Percentiles rank a stretch among this genome's conserved stretches.
Evolutionary conservation across 2,888 invertebrate genomes (phyloP).

Genomic region (Teleiodes luculella): DNA sequence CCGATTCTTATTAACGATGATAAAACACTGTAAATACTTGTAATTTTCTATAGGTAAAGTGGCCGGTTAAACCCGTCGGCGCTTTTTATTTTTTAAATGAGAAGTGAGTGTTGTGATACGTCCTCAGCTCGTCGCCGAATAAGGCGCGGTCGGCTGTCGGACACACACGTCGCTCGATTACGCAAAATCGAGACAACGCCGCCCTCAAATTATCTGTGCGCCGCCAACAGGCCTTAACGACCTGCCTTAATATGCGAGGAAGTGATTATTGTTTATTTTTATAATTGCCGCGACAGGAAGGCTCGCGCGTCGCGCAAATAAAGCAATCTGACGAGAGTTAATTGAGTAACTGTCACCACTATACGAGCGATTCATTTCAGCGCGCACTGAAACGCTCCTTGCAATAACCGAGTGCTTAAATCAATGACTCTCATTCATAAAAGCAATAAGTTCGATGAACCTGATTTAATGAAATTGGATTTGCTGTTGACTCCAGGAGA

Average conservation of each 20-base stretch:
- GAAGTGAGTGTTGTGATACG: slow-evolving; percentile 8
- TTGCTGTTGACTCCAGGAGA: not conserved
- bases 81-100: slow-evolving; percentile 24
- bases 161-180: slow-evolving; percentile 64
- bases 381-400: slow-evolving; percentile 9
- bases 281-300: slow-evolving; percentile 70
- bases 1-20: slow-evolving; percentile 13
- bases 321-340: slow-evolving; percentile 51
- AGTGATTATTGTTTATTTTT: slow-evolving; percentile 75
- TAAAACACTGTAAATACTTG: slow-evolving; percentile 29
- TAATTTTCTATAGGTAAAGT: slow-evolving; percentile 42
- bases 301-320: slow-evolving; percentile 55
- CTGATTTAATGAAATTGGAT: not conserved
- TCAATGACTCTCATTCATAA: not conserved
- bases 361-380: slow-evolving; percentile 38
- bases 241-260: slow-evolving; percentile 60
- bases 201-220: slow-evolving; percentile 59
- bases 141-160: slow-evolving; percentile 42
- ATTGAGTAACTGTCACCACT: slow-evolving; percentile 41
- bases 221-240: slow-evolving; percentile 52
- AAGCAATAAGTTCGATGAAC: slow-evolving; percentile 2
- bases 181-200: slow-evolving; percentile 54
- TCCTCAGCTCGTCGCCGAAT: slow-evolving; percentile 49
- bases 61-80: slow-evolving; percentile 30
- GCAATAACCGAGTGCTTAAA: not conserved